Evolutionary conservation across 2,113 vertebrate species (phyloP).

Genomic region (Tetrao urogallus): DNA sequence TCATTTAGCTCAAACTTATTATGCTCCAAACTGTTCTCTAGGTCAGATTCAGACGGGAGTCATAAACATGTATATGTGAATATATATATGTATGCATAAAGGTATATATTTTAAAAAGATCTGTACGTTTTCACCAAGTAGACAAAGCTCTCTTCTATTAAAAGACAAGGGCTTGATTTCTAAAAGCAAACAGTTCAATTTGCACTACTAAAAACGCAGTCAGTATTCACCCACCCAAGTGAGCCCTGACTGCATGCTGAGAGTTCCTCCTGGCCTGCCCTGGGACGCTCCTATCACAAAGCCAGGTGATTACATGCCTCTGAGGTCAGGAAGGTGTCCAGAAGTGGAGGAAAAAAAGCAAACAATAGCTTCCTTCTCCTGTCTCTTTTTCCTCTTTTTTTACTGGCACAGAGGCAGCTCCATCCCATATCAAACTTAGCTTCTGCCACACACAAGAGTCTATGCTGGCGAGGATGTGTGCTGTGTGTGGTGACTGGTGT

Average conservation of each 20-base stretch:
- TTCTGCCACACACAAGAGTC: neutral
- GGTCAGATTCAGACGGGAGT: neutral
- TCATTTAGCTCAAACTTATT: neutral
- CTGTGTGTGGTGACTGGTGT: rapidly evolving
- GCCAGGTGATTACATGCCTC: neutral
- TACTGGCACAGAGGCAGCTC: rapidly evolving
- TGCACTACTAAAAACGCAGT: neutral
- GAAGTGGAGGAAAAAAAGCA: neutral
- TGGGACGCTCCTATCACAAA: neutral
- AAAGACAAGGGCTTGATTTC: neutral
- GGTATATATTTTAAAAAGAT: neutral
- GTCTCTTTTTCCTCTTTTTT: neutral
- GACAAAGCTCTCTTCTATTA: neutral
- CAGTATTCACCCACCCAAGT: neutral
- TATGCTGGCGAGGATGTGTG: neutral
- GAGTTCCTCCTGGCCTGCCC: too few relatives aligned
- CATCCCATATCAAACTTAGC: neutral
- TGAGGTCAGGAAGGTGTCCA: neutral
- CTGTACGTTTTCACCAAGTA: neutral
- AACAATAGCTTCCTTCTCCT: neutral
- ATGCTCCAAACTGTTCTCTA: neutral
- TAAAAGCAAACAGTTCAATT: neutral
- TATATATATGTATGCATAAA: neutral
- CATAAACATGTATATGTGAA: neutral
- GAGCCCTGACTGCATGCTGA: neutral